Evolutionary conservation across 2,888 invertebrate species (phyloP), one percentile per base, ranked within the genome.

Genomic region (Athripsodes cinereus): DNA sequence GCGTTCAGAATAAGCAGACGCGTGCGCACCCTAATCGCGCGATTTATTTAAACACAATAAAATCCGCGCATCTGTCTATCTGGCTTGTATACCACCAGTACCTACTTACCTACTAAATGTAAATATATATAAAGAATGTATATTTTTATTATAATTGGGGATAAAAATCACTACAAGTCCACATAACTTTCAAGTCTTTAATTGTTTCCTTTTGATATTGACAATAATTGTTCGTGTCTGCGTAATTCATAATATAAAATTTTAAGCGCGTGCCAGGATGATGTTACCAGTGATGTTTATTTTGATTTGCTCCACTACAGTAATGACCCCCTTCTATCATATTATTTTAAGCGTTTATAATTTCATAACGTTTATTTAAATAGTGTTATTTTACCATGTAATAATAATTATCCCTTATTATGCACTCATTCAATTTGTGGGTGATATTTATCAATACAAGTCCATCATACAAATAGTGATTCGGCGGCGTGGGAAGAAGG

Each of bases 21-120:
- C 56, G 40, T 60, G 57, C 35, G 47, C 54, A 51, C 52, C 52
- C 57, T 56, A 48, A 57, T 53, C 22, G 53, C 22, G 40, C 16
- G 53, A 60, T 59, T 59, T 55, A 52, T 55, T 55, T 53, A 40
- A 40, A 40, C 40, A 40, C 40, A 59, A 52, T 55, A 52, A 55
- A 22, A 31, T 55, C 22, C 46, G 59, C 60, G 60, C 61, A 61
- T 61, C 61, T 61, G 61, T 55, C 55, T 31, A 50, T 49, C 46
- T 22, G 53, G 53, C 44, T 19, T 20, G n/a, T n/a, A n/a, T n/a
- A n/a, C n/a, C n/a, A n/a, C n/a, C n/a, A n/a, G n/a, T n/a, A n/a
- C n/a, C n/a, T n/a, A n/a, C n/a, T n/a, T n/a, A n/a, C n/a, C n/a
- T n/a, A n/a, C n/a, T n/a, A n/a, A n/a, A n/a, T n/a, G n/a, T n/a